Conservation (phyloP, 2,888 invertebrate genomes). For the Aplocera efformata region DNA sequence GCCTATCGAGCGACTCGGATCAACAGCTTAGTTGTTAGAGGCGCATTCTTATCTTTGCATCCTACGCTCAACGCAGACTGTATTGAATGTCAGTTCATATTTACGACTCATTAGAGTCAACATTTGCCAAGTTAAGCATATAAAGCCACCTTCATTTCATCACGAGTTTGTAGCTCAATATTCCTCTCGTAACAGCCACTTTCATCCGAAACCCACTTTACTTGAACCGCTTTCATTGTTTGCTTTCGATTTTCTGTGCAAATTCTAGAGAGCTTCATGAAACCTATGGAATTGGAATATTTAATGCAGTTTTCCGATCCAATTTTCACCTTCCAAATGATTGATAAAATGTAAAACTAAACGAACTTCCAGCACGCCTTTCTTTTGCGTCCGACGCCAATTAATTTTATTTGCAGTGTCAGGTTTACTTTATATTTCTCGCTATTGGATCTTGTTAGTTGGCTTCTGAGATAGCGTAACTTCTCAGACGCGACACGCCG, state of each 20-base stretch:
- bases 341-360: background rate
- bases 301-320: conserved; percentile 7
- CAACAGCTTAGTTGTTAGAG: conserved; percentile 25
- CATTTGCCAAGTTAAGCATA: conserved; percentile 3
- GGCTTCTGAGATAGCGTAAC: conserved; percentile 15
- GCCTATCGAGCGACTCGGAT: conserved; percentile 25
- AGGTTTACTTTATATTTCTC: conserved; percentile 22
- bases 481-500: conserved; percentile 7
- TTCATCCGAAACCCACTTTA: conserved; percentile 20
- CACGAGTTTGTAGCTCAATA: conserved; percentile 4
- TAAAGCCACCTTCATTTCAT: conserved; percentile 2
- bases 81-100: conserved; percentile 16
- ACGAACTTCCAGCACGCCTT: background rate
- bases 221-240: conserved; percentile 25
- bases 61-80: conserved; percentile 35
- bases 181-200: conserved; percentile 15
- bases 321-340: conserved; percentile 4
- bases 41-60: conserved; percentile 36
- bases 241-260: conserved; percentile 25
- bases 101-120: conserved; percentile 22
- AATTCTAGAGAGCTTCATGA: conserved; percentile 16
- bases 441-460: conserved; percentile 26
- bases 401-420: conserved; percentile 16
- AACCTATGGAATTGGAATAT: conserved; percentile 12
- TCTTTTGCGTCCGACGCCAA: conserved; percentile 6